Evolutionary conservation across 1,140 invertebrate species (phyloP).

Genomic region (Drosophila tropicalis): DNA sequence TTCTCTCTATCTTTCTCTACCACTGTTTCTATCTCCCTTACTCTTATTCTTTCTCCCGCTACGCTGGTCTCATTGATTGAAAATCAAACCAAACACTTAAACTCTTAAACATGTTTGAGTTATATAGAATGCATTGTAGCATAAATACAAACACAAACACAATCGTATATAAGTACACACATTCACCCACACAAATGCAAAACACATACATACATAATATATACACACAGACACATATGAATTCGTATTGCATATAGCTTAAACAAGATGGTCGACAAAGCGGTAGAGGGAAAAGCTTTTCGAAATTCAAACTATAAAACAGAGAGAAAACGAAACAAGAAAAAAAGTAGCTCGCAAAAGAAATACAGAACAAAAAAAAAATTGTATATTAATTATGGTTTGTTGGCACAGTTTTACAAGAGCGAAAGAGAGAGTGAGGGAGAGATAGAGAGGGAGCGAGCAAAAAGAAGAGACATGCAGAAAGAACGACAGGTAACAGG

Average conservation of each 20-base stretch:
- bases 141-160: conserved; percentile 69
- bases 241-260: conserved; percentile 38
- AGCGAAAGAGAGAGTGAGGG: conserved; percentile 7
- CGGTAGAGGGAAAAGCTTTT: conserved; percentile 36
- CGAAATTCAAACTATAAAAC: conserved; percentile 49
- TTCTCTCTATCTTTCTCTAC: no score
- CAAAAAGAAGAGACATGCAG: neutral
- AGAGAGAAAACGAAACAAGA: conserved; percentile 50
- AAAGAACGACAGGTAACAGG: no score
- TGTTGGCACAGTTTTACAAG: conserved; percentile 74
- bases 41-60: neutral
- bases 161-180: conserved; percentile 7
- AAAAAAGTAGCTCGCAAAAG: conserved; percentile 52
- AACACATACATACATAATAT: conserved; percentile 16
- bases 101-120: conserved; percentile 75
- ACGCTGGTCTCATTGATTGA: conserved; percentile 57
- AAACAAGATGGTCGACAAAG: conserved; percentile 69
- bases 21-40: no score
- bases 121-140: conserved; percentile 73
- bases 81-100: conserved; percentile 73
- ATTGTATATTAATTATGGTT: conserved; percentile 81
- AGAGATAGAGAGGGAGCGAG: conserved; percentile 8
- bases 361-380: conserved; percentile 61
- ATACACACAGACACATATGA: conserved; percentile 19
- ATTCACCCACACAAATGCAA: conserved; percentile 19